These are phyloP conservation scores for Nomia melanderi DNA, from an alignment of 1,140 invertebrate species.

Conservation along the genomic window DNA sequence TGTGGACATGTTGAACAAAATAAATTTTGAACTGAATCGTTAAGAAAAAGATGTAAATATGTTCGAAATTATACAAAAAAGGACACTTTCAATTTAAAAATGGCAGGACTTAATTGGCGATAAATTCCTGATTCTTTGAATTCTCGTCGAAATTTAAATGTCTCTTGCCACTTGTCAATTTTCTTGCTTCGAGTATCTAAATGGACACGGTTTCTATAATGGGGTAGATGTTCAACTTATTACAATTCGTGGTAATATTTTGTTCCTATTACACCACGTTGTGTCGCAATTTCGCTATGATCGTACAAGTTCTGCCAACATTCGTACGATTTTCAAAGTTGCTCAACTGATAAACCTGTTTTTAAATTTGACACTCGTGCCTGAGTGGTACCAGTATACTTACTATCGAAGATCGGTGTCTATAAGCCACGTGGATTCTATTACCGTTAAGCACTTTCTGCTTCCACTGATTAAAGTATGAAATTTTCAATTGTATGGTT, in stretches of 20 bases:
- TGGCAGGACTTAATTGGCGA: neutral
- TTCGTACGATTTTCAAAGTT: conserved; percentile 13
- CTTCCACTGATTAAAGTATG: neutral
- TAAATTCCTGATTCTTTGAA: neutral
- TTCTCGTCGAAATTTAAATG: too few relatives aligned
- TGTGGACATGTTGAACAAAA: conserved; percentile 56
- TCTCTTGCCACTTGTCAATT: conserved; percentile 8
- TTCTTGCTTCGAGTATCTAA: neutral
- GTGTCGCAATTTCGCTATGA: neutral
- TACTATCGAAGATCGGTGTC: neutral
- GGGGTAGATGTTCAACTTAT: neutral
- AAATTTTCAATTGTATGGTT: neutral
- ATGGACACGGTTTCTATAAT: neutral
- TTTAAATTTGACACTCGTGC: neutral
- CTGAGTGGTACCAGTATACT: too few relatives aligned
- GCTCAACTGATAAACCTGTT: neutral
- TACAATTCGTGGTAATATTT: neutral
- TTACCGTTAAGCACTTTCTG: neutral
- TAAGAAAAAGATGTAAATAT: neutral
- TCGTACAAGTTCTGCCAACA: conserved; percentile 10
- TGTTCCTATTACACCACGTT: neutral
- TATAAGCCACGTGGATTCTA: neutral
- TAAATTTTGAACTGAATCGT: neutral
- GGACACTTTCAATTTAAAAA: neutral
- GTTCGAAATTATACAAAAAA: neutral